Conservation (phyloP, 2,113 vertebrate genomes). For the Pandion haliaetus region DNA sequence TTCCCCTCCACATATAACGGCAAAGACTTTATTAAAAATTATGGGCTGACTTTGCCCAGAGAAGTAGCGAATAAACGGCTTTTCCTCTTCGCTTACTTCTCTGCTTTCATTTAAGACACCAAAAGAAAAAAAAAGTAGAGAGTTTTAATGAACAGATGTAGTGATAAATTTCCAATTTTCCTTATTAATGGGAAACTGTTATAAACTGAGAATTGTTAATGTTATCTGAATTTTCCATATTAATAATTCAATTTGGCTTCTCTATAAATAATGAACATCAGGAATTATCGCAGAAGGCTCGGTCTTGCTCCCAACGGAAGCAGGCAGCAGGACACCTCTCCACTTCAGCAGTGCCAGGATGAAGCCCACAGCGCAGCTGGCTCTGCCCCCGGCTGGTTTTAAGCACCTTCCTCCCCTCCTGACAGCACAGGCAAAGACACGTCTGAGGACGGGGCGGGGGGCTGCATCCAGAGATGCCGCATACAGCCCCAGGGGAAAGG, state of each 20-base stretch:
- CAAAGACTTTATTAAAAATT: conserved; percentile 46
- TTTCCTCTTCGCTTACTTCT: conserved; percentile 24
- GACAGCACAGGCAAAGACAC: neutral
- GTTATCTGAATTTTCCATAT: conserved; percentile 56
- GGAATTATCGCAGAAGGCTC: neutral
- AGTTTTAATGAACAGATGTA: conserved; percentile 65
- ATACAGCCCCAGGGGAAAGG: rapidly evolving
- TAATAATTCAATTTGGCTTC: conserved; percentile 65
- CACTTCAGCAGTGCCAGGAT: neutral
- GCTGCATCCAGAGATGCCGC: rapidly evolving
- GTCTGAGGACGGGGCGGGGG: neutral
- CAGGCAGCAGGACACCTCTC: neutral
- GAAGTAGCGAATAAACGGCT: conserved; percentile 15
- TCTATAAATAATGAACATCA: conserved; percentile 43
- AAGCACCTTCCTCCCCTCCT: neutral
- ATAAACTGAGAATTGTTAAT: conserved; percentile 41
- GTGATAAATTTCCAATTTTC: conserved; percentile 72
- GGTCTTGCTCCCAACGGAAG: neutral
- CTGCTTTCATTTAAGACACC: conserved; percentile 37
- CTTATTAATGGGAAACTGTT: conserved; percentile 62
- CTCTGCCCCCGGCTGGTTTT: neutral
- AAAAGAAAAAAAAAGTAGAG: neutral
- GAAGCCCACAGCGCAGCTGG: rapidly evolving
- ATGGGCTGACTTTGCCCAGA: neutral
- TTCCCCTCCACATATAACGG: neutral